Percentiles rank a stretch among this genome's conserved stretches.
phyloP scores from a whole-genome alignment of 1,140 invertebrate species.

The Euura saliciscinereae region DNA sequence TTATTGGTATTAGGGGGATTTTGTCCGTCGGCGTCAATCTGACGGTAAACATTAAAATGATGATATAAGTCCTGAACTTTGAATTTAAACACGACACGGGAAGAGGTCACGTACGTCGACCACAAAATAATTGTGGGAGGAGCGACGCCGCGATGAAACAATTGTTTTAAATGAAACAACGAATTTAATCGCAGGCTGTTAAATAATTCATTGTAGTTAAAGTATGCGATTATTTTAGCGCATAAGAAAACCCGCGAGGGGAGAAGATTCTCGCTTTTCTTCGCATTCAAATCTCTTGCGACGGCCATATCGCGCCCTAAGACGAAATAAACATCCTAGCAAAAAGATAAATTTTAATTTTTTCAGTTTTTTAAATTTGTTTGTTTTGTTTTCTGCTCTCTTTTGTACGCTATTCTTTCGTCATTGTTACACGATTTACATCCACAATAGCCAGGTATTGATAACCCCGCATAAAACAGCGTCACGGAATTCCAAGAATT shows the following conservation, averaged over 20 bases:
- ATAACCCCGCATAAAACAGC: background rate
- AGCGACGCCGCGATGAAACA: background rate
- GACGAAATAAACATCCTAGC: background rate
- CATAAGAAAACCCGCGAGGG: background rate
- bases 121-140: background rate
- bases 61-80: background rate
- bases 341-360: no score
- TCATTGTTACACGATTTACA: no score
- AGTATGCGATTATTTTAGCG: background rate
- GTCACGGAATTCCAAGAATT: background rate
- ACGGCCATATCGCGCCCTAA: background rate
- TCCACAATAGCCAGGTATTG: no score
- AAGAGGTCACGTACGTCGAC: conserved; percentile 1
- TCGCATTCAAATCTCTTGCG: conserved; percentile 57
- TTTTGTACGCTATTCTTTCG: no score
- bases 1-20: background rate
- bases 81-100: conserved; percentile 3
- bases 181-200: background rate
- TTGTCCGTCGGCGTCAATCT: background rate
- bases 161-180: background rate
- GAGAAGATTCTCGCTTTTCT: conserved; percentile 55
- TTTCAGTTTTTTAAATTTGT: no score
- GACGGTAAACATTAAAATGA: conserved; percentile 2
- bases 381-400: no score
- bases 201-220: background rate